Evolutionary conservation across 2,888 invertebrate species (phyloP), one percentile per base, ranked within the genome.

Genomic region (Pollenia labialis): DNA sequence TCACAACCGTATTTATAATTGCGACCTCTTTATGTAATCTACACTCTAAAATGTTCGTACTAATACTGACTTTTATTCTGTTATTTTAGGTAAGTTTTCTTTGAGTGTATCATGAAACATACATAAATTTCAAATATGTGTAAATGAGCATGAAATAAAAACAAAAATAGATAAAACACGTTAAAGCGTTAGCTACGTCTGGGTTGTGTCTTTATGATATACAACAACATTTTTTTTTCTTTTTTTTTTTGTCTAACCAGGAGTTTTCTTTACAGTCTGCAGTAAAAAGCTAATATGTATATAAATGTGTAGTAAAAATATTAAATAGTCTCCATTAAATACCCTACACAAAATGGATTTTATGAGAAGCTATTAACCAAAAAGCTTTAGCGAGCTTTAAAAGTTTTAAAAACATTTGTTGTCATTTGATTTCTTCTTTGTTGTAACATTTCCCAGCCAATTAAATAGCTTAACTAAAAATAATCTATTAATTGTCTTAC

Each of bases 111-210:
- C 14, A 32, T 48, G 0, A 32, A 1, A 23, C 6, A 32, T 32
- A 6, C 32, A 32, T 42, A 42, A 23, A 32, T 64, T 58, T 18
- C 64, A 72, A 32, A 32, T 72, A 23, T 77, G 71, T 77, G 71
- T 66, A 68, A 69, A 68, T 66, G 52, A 74, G 84, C 60, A 40
- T 48, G 62, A 76, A 40, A 44, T 56, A 52, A 62, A 42, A 54
- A 64, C 9, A 56, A 71, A 69, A 81, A 69, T 75, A 87, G 77
- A 87, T 81, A 84, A 81, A 84, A 81, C 84, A 87, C 87, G 81
- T 77, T 81, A 62, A 77, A 81, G 84, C 84, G 77, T 87, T 77
- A 87, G 77, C 66, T 42, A 48, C 54, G 74, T 79, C 77, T 84
- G 72, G 81, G 62, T 77, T 42, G 81, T 60, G 52, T 68, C 62